Evolutionary conservation across 35 echinoderm and acorn worm species (phyloP), one percentile per base, ranked within the genome.

Genomic region (Diadema setosum): DNA sequence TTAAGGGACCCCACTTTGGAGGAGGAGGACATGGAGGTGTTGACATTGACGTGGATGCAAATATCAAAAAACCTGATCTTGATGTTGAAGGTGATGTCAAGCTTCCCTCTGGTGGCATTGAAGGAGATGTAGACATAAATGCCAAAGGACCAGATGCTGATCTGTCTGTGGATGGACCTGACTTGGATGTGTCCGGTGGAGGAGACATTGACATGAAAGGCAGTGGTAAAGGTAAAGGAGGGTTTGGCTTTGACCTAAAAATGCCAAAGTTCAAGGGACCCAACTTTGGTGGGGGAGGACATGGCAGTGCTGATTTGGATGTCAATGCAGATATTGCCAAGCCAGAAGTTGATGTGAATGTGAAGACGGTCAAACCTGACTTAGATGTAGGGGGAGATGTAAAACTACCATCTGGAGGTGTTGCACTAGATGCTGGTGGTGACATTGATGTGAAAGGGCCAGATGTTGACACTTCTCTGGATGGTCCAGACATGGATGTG

Each of bases 401-500:
- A 8, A n/a, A 82, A 42, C 21, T 45, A 21, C 41, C 40, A 60
- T 57, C 50, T 21, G 84, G 67, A 32, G 91, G 55, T 67, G 70
- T 70, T 16, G 91, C 39, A 33, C 36, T 84, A 30, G 81, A 83
- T 44, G 35, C 80, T 80, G 80, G 74, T 70, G 75, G 41, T 4
- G 85, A 32, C 14, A 46, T 63, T 88, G 85, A 39, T 75, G 33
- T 39, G 29, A 75, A 42, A 39, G 86, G 64, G 11, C 30, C 57
- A 67, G 84, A 91, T 15, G 57, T 65, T 21, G 86, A 26, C 11
- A 41, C 39, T 33, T 73, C 67, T 45, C 45, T 92, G 48, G 85
- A 82, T 40, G 85, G 89, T 20, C 89, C 89, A 37, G 94, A 95
- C 88, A 80, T 67, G 87, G 89, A 85, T 82, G 9, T 86, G 2